phyloP scores from a whole-genome alignment of 2,888 invertebrate genomes.

The Eugnorisma glareosa region DNA sequence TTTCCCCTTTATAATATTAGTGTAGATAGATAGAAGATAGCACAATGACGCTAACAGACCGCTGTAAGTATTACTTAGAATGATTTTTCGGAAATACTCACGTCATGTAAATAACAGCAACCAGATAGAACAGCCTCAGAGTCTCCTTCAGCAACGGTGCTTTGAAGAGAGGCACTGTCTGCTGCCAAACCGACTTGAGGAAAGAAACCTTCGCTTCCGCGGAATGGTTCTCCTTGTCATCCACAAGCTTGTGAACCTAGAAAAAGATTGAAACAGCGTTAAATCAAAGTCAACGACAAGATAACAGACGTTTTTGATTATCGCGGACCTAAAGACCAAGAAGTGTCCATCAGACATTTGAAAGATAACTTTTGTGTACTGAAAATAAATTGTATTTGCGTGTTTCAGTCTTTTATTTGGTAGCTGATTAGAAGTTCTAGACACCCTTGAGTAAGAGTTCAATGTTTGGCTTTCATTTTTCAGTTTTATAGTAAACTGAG shows the following conservation, averaged over 20 bases:
- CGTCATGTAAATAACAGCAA: constrained; percentile 91
- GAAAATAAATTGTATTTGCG: not conserved
- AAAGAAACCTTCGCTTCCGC: constrained; percentile 76
- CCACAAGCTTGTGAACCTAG: constrained; percentile 82
- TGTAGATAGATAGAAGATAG: too few species aligned
- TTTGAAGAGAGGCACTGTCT: constrained; percentile 90
- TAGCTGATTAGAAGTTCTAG: not conserved
- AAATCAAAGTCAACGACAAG: not conserved
- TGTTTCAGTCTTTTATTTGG: not conserved
- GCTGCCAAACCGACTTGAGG: constrained; percentile 84
- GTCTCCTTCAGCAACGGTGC: constrained; percentile 90
- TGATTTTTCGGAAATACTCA: constrained; percentile 70
- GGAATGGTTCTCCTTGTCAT: constrained; percentile 80
- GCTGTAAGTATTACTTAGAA: not conserved
- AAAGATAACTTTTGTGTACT: not conserved
- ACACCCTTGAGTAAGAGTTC: constrained; percentile 18
- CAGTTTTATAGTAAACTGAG: too few species aligned
- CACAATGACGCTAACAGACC: not conserved
- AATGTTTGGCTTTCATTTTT: not conserved
- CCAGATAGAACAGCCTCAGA: constrained; percentile 90
- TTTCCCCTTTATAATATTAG: too few species aligned
- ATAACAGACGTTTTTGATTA: not conserved
- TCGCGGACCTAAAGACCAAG: not conserved
- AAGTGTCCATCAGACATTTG: not conserved
- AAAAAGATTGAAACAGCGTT: not conserved